Base-by-base conservation (phyloP, 1,140 invertebrate species). In the Drosophila subpulchrella region DNA sequence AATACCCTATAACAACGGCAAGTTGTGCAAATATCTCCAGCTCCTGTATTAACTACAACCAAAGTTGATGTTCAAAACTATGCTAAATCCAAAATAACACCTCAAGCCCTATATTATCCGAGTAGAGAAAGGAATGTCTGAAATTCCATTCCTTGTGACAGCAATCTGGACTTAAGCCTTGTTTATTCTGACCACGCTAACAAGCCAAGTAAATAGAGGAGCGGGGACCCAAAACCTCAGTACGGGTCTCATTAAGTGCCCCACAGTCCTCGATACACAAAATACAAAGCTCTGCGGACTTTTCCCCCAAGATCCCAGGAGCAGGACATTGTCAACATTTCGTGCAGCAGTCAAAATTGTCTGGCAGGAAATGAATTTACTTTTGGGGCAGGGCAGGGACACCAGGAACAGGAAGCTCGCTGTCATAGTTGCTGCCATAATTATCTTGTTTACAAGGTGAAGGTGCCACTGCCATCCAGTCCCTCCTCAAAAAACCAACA, bases 391-490 rank as follows among this genome's bases (percentile, higher is more conserved):
- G 38, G 30, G 62, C 36, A 24, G 38, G 47, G 50, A 34, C 56
- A 79, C 75, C 72, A 76, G 68, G 50, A 78, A 72, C 81, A 80
- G 84, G 85, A 89, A 89, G 81, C 75, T 84, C 85, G 77, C 85
- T 89, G 84, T 90, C 84, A 89, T 89, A 89, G 85, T 84, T 89
- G 77, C 81, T 89, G 81, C 74, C 85, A 90, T 90, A 90, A 89
- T 89, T 89, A 89, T 90, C 85, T 90, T 89, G 84, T 89, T 89
- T 90, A 89, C 84, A 90, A 89, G 85, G 85, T 84, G 84, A 89
- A 89, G 84, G 80, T 81, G 77, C 74, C 70, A 38, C 61, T 42
- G 32, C 27, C 53, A 44, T 10, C 46, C 36, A 30, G 5, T 27
- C 27, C 27, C 27, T 27, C 27, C 41, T 27, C 48, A 50, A 71